Conservation (phyloP, 2,113 vertebrate species). For the Porphyrio hochstetteri region DNA sequence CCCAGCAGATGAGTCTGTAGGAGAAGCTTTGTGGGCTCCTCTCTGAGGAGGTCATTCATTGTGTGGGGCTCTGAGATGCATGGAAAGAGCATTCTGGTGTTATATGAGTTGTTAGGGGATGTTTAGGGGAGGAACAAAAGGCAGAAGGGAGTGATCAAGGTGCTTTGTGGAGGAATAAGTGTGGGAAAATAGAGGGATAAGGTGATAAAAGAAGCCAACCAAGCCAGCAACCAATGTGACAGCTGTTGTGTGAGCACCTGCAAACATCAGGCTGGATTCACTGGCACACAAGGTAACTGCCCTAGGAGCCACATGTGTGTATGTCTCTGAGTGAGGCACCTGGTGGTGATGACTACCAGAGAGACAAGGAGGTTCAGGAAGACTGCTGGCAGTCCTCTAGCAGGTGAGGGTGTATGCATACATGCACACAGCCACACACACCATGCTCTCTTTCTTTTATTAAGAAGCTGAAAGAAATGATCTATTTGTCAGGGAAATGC, state of each 20-base stretch:
- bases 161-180: background rate
- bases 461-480: background rate
- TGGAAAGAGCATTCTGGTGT: background rate
- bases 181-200: background rate
- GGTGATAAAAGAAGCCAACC: background rate
- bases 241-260: background rate
- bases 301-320: accelerated
- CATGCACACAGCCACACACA: background rate
- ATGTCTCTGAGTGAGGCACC: background rate
- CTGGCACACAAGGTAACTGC: background rate
- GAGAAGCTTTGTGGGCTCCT: background rate
- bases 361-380: background rate
- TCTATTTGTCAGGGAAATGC: background rate
- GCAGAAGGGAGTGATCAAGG: background rate
- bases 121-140: background rate
- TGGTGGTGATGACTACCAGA: background rate
- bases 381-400: background rate
- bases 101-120: background rate
- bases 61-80: background rate
- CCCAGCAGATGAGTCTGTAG: background rate
- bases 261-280: background rate
- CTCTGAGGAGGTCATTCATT: background rate
- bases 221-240: background rate
- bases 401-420: too few species aligned
- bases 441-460: background rate